Conservation (phyloP, 2,888 invertebrate genomes). For the Eupeodes latifasciatus region DNA sequence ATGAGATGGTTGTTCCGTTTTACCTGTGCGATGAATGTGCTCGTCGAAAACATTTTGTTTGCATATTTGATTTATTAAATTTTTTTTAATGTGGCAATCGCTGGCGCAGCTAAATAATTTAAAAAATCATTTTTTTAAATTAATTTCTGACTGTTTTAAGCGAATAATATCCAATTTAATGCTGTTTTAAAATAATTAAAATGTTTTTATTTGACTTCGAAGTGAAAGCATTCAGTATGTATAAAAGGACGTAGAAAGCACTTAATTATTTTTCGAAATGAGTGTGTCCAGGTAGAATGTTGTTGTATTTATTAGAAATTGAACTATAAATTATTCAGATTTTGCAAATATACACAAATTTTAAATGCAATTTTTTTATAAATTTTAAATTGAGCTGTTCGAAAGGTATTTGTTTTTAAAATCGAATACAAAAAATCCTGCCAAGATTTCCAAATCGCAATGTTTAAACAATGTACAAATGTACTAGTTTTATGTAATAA, state of each 20-base stretch:
- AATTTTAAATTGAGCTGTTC: too few species aligned
- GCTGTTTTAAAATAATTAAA: conserved; percentile 67
- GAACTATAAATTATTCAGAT: too few species aligned
- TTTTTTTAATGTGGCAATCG: conserved; percentile 50
- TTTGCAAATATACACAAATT: too few species aligned
- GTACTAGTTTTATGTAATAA: too few species aligned
- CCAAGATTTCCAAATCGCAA: too few species aligned
- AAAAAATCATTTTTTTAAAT: conserved; percentile 64
- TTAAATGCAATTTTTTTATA: too few species aligned
- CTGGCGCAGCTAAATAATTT: conserved; percentile 57
- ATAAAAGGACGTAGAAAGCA: background rate
- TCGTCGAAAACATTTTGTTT: conserved; percentile 69
- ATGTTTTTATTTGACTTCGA: conserved; percentile 76
- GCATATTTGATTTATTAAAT: conserved; percentile 51
- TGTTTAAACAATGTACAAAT: too few species aligned
- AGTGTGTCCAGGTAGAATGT: conserved; percentile 2
- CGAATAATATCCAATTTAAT: conserved; percentile 53
- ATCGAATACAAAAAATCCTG: too few species aligned
- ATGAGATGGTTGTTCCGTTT: conserved; percentile 73
- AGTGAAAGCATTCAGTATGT: conserved; percentile 53
- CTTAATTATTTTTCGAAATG: conserved; percentile 53
- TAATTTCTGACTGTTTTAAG: conserved; percentile 47
- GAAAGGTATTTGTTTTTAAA: too few species aligned
- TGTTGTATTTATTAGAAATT: background rate
- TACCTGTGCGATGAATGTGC: conserved; percentile 75